Evolutionary conservation across 2,113 vertebrate genomes (phyloP).

Genomic region (Trichomycterus rosablanca): DNA sequence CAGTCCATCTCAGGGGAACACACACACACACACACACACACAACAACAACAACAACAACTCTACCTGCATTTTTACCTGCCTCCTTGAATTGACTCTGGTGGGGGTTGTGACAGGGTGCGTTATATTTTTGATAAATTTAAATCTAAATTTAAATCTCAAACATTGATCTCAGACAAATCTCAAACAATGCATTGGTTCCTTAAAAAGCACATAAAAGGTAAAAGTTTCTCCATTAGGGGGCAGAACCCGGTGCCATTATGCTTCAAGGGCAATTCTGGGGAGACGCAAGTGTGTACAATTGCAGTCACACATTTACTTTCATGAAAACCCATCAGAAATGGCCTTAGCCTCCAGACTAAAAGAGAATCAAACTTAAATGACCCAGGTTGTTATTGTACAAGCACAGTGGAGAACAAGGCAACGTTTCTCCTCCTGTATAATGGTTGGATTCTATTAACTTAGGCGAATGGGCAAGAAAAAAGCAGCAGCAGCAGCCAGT

Average conservation of each 20-base stretch:
- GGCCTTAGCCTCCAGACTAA: slow-evolving; percentile 22
- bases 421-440: slow-evolving; percentile 60
- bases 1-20: too few species aligned
- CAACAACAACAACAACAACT: too few species aligned
- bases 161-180: too few species aligned
- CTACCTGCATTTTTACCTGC: too few species aligned
- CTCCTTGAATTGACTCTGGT: too few species aligned
- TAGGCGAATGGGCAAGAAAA: slow-evolving; percentile 56
- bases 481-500: slow-evolving; percentile 53
- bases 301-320: slow-evolving; percentile 24
- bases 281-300: slow-evolving; percentile 28
- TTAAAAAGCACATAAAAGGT: too few species aligned
- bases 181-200: too few species aligned
- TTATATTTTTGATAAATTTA: too few species aligned
- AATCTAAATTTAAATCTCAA: too few species aligned
- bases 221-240: neutral
- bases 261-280: slow-evolving; percentile 35
- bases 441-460: slow-evolving; percentile 63
- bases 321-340: slow-evolving; percentile 33
- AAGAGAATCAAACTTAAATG: slow-evolving; percentile 24
- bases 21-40: too few species aligned
- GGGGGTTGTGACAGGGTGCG: too few species aligned
- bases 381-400: slow-evolving; percentile 31
- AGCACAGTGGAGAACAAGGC: slow-evolving; percentile 44
- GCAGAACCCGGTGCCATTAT: neutral